Conservation (phyloP, 2,113 vertebrate species). For the Pavo muticus region DNA sequence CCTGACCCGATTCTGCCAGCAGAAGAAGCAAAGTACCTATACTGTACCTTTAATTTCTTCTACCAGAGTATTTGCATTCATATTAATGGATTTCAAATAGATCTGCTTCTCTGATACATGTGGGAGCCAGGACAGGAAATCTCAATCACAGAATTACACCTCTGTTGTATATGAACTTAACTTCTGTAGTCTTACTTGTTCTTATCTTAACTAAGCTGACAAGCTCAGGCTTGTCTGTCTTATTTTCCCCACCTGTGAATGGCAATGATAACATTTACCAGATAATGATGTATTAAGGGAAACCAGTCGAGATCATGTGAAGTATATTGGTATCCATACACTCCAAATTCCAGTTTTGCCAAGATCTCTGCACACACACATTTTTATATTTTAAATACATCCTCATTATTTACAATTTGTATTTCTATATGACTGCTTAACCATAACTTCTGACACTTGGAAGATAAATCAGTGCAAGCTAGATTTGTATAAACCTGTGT, state of each 20-base stretch:
- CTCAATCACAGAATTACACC: neutral
- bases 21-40: neutral
- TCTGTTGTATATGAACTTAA: neutral
- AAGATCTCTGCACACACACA: neutral
- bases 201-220: neutral
- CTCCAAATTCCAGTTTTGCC: neutral
- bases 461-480: neutral
- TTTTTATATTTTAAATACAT: neutral
- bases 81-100: neutral
- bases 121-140: neutral
- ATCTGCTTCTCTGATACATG: neutral
- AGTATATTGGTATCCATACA: neutral
- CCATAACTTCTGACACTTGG: neutral
- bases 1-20: neutral
- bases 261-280: neutral
- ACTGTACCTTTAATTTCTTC: neutral
- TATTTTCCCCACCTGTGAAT: neutral
- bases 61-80: accelerated
- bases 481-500: neutral
- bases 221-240: neutral
- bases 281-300: neutral
- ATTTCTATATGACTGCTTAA: accelerated
- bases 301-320: neutral
- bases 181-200: neutral
- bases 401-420: neutral